Evolutionary conservation across 2,888 invertebrate genomes (phyloP), one percentile per base, ranked within the genome.

Genomic region (Arctia plantaginis): DNA sequence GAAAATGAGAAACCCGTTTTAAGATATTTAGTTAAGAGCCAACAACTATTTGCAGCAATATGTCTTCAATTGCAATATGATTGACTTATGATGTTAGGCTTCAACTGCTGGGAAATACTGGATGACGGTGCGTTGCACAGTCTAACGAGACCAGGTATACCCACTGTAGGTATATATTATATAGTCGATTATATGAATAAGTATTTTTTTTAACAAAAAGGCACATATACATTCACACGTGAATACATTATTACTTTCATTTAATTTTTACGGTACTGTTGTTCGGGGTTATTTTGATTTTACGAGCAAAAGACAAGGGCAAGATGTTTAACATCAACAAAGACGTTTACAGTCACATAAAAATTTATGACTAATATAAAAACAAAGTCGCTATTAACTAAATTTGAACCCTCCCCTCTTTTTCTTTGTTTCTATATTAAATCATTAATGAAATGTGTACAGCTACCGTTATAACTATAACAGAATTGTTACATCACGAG

Each of bases 21-120:
- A 20, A 73, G 64, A 47, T 68, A 18, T 72, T 33, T 44, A 33
- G 62, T 47, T 35, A 71, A 66, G 39, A 62, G 71, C 62, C 70
- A 74, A 70, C 62, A 66, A 59, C 72, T 75, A 76, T 39, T 69
- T 71, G 41, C 69, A 77, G 73, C 64, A 62, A 65, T 72, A 65
- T 75, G 70, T 72, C n/a, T 62, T 8, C 69, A 30, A 69, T 71
- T 79, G 76, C 77, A 78, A 66, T 73, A 68, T 69, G 39, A 79
- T 85, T 84, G 77, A 76, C 71, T 75, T 79, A 83, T 78, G 65
- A 66, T 71, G 71, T 62, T 76, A 77, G 75, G 75, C 85, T 76
- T 80, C 78, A 81, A 44, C 39, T 77, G 51, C 78, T 76, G 66
- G 65, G 73, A 75, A 77, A 72, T 74, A 74, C 72, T 66, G 3